phyloP scores from a whole-genome alignment of 2,888 invertebrate species.

The Calliphora vomitoria region DNA sequence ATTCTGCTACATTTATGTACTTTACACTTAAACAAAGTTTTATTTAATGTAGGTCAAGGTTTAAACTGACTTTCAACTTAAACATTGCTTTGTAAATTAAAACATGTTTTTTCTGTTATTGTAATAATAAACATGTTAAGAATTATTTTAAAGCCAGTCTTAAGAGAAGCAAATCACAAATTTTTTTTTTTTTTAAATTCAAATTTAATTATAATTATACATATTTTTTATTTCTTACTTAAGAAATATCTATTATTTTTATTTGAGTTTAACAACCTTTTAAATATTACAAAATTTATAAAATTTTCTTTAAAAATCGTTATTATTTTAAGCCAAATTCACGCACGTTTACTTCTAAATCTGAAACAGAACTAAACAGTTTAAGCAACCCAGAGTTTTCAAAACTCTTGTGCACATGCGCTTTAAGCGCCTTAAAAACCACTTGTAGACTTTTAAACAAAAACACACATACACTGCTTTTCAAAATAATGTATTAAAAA shows the following conservation, averaged over 20 bases:
- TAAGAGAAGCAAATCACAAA: slow-evolving; percentile 47
- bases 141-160: neutral
- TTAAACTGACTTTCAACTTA: slow-evolving; percentile 33
- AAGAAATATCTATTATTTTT: neutral
- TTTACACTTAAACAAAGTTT: slow-evolving; percentile 32
- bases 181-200: neutral
- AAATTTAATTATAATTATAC: slow-evolving; percentile 16
- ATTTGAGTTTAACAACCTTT: neutral
- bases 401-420: slow-evolving; percentile 64
- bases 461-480: slow-evolving; percentile 27
- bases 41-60: slow-evolving; percentile 65
- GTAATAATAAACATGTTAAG: neutral
- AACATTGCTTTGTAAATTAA: neutral
- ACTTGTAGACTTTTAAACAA: slow-evolving; percentile 50
- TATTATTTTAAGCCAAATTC: slow-evolving; percentile 11
- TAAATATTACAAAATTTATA: slow-evolving; percentile 13
- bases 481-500: slow-evolving; percentile 36
- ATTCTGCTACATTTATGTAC: neutral
- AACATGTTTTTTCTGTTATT: neutral
- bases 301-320: neutral
- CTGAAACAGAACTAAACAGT: slow-evolving; percentile 68
- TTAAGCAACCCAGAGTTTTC: slow-evolving; percentile 8
- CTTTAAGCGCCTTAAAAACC: slow-evolving; percentile 8
- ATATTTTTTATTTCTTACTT: neutral
- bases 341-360: slow-evolving; percentile 68